These are phyloP conservation scores for Cosmorhoe ocellata DNA, from an alignment of 2,888 invertebrate genomes.

Conservation along the genomic window DNA sequence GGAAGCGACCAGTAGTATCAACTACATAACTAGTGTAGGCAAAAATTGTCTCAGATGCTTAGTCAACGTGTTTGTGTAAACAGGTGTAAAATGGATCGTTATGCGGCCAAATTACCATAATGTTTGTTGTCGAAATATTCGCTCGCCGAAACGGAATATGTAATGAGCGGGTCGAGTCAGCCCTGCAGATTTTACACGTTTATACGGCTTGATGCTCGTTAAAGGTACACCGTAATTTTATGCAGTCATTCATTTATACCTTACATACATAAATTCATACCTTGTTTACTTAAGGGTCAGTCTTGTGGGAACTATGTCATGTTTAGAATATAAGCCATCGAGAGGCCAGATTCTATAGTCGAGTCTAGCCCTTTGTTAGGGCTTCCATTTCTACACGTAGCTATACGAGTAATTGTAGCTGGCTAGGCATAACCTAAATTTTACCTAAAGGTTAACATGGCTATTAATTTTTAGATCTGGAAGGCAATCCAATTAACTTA, in stretches of 20 bases:
- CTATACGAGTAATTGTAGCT: no score
- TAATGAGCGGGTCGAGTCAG: conserved; percentile 67
- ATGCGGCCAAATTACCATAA: conserved; percentile 75
- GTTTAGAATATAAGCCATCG: no score
- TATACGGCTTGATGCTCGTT: conserved; percentile 62
- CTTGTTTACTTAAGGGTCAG: conserved; percentile 49
- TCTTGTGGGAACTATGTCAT: conserved; percentile 32
- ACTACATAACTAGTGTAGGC: conserved; percentile 41
- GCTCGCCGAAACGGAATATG: conserved; percentile 69
- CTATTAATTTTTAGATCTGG: no score
- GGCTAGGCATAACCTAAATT: no score
- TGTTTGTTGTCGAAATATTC: conserved; percentile 79
- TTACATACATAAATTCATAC: no score
- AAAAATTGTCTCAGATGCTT: conserved; percentile 65
- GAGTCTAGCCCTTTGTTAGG: no score
- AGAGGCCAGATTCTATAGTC: no score
- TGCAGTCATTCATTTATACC: conserved; percentile 63
- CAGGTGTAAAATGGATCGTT: conserved; percentile 77
- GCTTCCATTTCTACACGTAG: no score
- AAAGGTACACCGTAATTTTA: conserved; percentile 65
- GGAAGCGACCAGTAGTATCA: conserved; percentile 37
- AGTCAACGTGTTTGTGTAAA: conserved; percentile 72
- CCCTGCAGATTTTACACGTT: conserved; percentile 62
- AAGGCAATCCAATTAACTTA: no score
- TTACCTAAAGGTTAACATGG: no score